A percentile compares a stretch with the other conserved stretches of the same genome.
These are phyloP conservation scores for Spialia ferax DNA, from an alignment of 2,888 invertebrate genomes.

Conservation along the genomic window DNA sequence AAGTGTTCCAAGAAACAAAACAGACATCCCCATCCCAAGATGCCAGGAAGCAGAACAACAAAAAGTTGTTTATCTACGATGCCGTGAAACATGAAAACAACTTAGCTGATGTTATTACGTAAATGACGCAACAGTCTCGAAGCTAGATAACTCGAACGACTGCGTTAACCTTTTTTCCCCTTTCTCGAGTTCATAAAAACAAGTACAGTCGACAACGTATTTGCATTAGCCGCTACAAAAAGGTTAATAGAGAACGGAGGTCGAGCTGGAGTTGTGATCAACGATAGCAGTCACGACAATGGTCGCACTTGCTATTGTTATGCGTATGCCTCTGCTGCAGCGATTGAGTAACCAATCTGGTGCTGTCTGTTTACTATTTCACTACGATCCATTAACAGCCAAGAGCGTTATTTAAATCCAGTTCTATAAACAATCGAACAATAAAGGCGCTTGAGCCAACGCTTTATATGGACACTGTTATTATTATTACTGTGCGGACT, in stretches of 20 bases:
- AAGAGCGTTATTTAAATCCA: not conserved
- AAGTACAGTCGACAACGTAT: constrained; percentile 26
- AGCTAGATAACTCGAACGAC: constrained; percentile 23
- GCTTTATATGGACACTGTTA: too few relatives aligned
- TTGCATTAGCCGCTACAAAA: constrained; percentile 24
- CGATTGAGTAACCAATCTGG: constrained; percentile 33
- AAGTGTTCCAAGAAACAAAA: not conserved
- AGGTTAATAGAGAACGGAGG: constrained; percentile 23
- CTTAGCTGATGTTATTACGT: constrained; percentile 22
- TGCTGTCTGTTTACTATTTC: constrained; percentile 22
- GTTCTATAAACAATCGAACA: constrained; percentile 19
- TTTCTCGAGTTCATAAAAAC: constrained; percentile 25
- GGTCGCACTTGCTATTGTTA: constrained; percentile 31
- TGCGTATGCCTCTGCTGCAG: constrained; percentile 9
- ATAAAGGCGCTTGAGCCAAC: too few relatives aligned
- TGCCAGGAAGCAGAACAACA: constrained; percentile 4
- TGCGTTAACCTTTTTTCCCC: constrained; percentile 33
- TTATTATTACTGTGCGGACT: too few relatives aligned
- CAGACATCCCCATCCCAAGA: not conserved
- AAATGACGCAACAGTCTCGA: constrained; percentile 18
- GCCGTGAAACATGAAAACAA: constrained; percentile 3
- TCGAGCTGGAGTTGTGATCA: constrained; percentile 26
- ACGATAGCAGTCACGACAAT: constrained; percentile 31
- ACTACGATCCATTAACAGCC: constrained; percentile 24
- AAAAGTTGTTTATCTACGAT: constrained; percentile 10